Conservation (phyloP, 2,797 vertebrate genomes). For the Telmatherina bonti region DNA sequence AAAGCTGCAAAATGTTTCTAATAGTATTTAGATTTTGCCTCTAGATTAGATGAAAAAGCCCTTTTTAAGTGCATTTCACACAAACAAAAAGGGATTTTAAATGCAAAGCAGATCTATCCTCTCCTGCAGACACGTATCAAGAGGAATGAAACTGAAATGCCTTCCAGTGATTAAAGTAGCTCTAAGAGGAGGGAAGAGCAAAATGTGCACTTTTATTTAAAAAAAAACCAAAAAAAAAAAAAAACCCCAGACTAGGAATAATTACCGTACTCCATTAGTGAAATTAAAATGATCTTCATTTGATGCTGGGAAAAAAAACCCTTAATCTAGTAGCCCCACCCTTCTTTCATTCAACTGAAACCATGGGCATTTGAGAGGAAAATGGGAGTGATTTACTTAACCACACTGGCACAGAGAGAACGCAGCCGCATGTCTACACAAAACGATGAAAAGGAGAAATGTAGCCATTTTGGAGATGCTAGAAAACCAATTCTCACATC, state of each 20-base stretch:
- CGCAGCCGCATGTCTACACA: conserved; percentile 37
- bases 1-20: no score
- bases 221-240: neutral
- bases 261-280: conserved; percentile 67
- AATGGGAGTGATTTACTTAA: conserved; percentile 71
- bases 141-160: conserved; percentile 68
- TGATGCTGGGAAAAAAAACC: conserved; percentile 55
- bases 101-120: conserved; percentile 54
- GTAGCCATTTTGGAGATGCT: conserved; percentile 27
- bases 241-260: conserved; percentile 45
- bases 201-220: conserved; percentile 26
- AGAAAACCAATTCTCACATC: conserved; percentile 18
- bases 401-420: conserved; percentile 56
- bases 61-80: conserved; percentile 19
- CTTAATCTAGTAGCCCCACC: conserved; percentile 67
- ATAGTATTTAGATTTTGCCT: no score
- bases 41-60: no score
- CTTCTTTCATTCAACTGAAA: conserved; percentile 61
- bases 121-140: conserved; percentile 46
- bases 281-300: conserved; percentile 70
- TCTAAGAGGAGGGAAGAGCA: conserved; percentile 41
- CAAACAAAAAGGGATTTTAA: conserved; percentile 23
- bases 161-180: conserved; percentile 56
- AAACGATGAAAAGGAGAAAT: conserved; percentile 15
- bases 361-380: conserved; percentile 64